Base-by-base conservation (phyloP, 2,888 invertebrate genomes). In the Phymatocera aterrima region DNA sequence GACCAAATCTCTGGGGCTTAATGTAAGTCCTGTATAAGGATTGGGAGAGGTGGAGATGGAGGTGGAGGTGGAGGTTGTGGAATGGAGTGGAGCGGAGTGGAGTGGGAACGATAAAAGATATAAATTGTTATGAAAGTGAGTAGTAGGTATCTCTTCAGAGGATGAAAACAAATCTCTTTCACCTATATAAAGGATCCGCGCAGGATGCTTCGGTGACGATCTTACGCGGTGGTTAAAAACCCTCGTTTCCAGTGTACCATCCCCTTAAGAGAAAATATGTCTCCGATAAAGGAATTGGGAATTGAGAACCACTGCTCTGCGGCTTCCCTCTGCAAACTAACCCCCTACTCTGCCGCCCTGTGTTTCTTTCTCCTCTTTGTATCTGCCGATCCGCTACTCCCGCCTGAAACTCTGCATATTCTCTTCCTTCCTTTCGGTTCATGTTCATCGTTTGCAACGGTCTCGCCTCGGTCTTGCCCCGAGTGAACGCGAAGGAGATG, bases 301-400 rank as follows among this genome's bases (percentile, higher is more conserved):
- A 46, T 74, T 60, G 78, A 74, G 61, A 78, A 78, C 72, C 46
- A 21, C 78, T 70, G n/a, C n/a, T 40, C 24, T 60, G 60, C 28
- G 74, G 78, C 72, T 78, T 78, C 37, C 24, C 61, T 75, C 15
- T 57, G 75, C 12, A 75, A 75, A 75, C 75, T 40, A 75, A 43
- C 37, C 72, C 75, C 57, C 70, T 24, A 77, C 74, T 68, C 18
- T n/a, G n/a, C n/a, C n/a, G n/a, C 64, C 40, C 31, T 31, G 21
- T 48, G 28, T 46, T 54, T 77, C 77, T 81, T 80, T 79, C 79
- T 65, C 60, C 64, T 78, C 51, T 79, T 68, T 78, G 68, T 78
- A 80, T 78, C 80, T 60, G 24, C 75, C 78, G 70, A 81, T 80
- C 77, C 80, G 79, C 60, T 57, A n/a, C 81, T 80, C 68, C 51